Evolutionary conservation across 2,797 vertebrate species (phyloP).

Genomic region (Petrocephalus schoutedeni): DNA sequence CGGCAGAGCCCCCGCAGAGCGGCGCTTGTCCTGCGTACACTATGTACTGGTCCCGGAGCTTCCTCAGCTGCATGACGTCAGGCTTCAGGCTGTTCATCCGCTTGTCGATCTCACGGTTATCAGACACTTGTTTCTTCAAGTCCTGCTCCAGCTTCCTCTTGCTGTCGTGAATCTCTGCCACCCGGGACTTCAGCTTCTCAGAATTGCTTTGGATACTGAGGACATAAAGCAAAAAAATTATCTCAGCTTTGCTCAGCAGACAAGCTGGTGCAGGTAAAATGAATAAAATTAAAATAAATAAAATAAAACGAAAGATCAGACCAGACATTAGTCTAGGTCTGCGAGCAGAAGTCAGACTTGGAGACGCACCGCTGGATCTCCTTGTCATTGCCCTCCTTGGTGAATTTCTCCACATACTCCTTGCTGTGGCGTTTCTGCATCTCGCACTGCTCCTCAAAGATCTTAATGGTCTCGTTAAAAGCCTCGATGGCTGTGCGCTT

Average conservation of each 20-base stretch:
- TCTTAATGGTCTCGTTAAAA: slow-evolving; percentile 87
- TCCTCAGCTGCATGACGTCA: slow-evolving; percentile 83
- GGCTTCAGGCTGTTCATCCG: slow-evolving; percentile 85
- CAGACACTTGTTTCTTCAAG: slow-evolving; percentile 71
- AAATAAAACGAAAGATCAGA: background rate
- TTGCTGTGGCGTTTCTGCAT: slow-evolving; percentile 84
- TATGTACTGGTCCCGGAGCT: slow-evolving; percentile 84
- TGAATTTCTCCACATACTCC: slow-evolving; percentile 84
- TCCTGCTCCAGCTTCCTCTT: slow-evolving; percentile 85
- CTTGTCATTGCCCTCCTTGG: slow-evolving; percentile 72
- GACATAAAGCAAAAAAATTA: background rate
- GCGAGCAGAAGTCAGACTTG: background rate
- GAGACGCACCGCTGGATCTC: slow-evolving; percentile 75
- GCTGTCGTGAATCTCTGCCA: slow-evolving; percentile 84
- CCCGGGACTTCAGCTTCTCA: slow-evolving; percentile 76
- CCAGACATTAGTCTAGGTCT: background rate
- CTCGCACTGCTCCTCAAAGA: slow-evolving; percentile 89
- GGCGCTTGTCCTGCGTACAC: slow-evolving; percentile 61
- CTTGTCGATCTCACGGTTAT: slow-evolving; percentile 82
- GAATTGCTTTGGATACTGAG: slow-evolving; percentile 77
- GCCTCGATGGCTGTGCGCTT: slow-evolving; percentile 85
- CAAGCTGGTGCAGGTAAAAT: background rate
- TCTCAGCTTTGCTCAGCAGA: background rate
- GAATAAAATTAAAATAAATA: too few species aligned
- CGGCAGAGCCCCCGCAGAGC: background rate